Conservation (phyloP, 2,888 invertebrate genomes). For the Sminthurides aquaticus region DNA sequence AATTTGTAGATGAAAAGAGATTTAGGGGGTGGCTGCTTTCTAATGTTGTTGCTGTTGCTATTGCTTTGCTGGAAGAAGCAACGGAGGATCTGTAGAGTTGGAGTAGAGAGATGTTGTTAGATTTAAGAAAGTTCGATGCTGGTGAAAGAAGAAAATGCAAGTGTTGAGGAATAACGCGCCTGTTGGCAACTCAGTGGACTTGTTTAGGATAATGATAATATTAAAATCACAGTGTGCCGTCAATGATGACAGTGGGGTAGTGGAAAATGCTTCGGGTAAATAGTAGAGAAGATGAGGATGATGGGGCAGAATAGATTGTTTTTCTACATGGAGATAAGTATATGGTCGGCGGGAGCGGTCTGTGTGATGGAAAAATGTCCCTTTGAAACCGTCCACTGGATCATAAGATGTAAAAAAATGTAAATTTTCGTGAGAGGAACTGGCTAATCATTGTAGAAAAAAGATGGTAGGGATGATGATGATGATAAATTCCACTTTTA, state of each 20-base stretch:
- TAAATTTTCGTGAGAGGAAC: neutral
- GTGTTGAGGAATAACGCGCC: too few species aligned
- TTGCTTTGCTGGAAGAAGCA: neutral
- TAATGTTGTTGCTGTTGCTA: conserved; percentile 9
- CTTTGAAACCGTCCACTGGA: neutral
- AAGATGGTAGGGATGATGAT: conserved; percentile 1
- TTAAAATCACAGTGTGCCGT: conserved; percentile 32
- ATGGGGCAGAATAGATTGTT: conserved; percentile 5
- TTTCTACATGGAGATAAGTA: neutral
- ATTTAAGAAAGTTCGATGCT: too few species aligned
- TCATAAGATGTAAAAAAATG: neutral
- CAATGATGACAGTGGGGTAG: conserved; percentile 27
- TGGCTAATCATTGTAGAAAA: neutral
- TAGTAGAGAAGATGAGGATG: neutral
- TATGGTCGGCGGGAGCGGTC: neutral
- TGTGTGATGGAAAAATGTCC: conserved; percentile 1
- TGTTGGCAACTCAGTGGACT: too few species aligned
- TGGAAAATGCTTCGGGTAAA: neutral
- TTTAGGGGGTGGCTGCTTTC: neutral
- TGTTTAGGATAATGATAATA: conserved; percentile 26
- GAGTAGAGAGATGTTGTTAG: neutral
- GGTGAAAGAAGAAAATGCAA: too few species aligned
- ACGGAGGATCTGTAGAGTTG: neutral
- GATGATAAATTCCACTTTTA: neutral
- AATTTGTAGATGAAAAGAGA: conserved; percentile 1